Conservation (phyloP, 2,797 vertebrate species). For the Sparidentex hasta region DNA sequence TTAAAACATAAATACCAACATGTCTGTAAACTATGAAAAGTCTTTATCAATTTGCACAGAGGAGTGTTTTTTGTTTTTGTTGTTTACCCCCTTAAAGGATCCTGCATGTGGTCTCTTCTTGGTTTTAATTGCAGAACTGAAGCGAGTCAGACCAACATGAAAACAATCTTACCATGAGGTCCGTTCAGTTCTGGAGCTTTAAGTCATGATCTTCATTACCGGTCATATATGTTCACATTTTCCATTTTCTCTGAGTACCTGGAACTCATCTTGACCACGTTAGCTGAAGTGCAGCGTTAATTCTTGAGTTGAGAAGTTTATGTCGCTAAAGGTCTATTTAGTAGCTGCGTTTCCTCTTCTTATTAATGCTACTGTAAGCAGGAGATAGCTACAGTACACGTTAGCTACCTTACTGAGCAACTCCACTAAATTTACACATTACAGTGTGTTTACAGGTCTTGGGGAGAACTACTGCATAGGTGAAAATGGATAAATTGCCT, state of each 20-base stretch:
- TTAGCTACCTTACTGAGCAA: not conserved
- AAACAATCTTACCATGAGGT: not conserved
- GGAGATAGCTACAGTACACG: not conserved
- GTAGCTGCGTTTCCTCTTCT: not conserved
- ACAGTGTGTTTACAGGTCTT: too few relatives aligned
- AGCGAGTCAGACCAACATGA: not conserved
- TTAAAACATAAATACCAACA: not conserved
- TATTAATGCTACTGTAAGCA: too few relatives aligned
- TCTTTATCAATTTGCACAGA: not conserved
- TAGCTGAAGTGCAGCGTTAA: not conserved
- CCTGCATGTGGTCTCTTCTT: not conserved
- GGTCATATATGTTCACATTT: not conserved
- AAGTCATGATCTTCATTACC: not conserved
- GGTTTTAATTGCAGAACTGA: not conserved
- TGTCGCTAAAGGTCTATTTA: not conserved
- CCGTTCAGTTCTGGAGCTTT: not conserved
- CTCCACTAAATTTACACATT: too few relatives aligned
- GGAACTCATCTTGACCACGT: too few relatives aligned
- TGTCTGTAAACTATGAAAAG: not conserved
- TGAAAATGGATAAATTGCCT: too few relatives aligned
- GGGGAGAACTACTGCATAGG: too few relatives aligned
- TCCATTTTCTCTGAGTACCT: not conserved
- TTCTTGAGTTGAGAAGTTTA: not conserved
- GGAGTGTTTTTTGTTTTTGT: too few relatives aligned
- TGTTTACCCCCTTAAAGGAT: not conserved